Conservation (phyloP, 2,797 vertebrate genomes). For the Erithacus rubecula region DNA sequence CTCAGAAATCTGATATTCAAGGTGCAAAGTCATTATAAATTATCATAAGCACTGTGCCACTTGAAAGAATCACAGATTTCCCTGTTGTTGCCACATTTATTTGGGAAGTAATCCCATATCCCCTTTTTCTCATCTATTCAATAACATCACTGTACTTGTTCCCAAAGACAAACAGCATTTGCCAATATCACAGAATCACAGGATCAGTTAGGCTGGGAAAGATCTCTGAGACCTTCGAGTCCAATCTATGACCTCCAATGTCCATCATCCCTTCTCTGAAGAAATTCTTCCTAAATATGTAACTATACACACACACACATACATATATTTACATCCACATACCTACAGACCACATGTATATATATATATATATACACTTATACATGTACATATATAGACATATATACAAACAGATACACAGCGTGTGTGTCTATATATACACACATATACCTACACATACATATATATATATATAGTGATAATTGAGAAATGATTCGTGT, state of each 20-base stretch:
- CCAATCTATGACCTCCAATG: accelerated
- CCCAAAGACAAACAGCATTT: neutral
- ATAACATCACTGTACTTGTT: accelerated
- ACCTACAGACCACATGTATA: too few relatives aligned
- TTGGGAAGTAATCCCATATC: accelerated
- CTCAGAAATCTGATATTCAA: neutral
- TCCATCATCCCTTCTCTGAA: accelerated
- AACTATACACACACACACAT: accelerated
- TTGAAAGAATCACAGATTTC: neutral
- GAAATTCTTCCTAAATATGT: neutral
- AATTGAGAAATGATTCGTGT: too few relatives aligned
- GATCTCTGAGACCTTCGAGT: too few relatives aligned
- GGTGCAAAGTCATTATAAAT: neutral
- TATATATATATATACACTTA: too few relatives aligned
- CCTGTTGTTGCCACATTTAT: accelerated
- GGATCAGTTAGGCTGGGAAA: neutral
- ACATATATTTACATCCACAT: neutral
- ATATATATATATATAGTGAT: neutral
- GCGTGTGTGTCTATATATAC: too few relatives aligned
- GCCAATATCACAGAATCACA: neutral
- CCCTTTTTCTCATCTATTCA: neutral
- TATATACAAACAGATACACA: neutral
- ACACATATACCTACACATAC: neutral
- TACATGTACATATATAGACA: too few relatives aligned
- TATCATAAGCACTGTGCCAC: accelerated